Conservation (phyloP, 2,888 invertebrate species). For the Thereva unica region DNA sequence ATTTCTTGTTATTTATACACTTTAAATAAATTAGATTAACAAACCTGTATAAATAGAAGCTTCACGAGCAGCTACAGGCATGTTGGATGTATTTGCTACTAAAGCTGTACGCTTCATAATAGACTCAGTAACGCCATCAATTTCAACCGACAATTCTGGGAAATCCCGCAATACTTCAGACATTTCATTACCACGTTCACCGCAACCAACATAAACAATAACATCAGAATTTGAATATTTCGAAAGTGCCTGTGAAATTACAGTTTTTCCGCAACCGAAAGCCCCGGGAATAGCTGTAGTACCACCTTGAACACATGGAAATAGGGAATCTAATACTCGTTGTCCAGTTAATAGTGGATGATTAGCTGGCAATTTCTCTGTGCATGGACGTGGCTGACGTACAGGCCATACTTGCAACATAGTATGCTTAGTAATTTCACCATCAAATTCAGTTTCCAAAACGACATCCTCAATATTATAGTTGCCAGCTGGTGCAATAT, state of each 20-base stretch:
- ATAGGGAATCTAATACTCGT: constrained; percentile 95
- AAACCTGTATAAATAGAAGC: constrained; percentile 98
- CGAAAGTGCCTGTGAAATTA: constrained; percentile 98
- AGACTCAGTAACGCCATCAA: constrained; percentile 94
- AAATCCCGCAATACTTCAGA: constrained; percentile 98
- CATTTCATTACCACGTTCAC: constrained; percentile 99
- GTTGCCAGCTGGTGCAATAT: constrained; percentile 89
- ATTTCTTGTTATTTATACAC: background rate
- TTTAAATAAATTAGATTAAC: constrained; percentile 19
- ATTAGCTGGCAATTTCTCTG: constrained; percentile 98
- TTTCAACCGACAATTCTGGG: constrained; percentile 96
- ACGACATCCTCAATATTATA: constrained; percentile 95
- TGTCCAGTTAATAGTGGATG: constrained; percentile 98
- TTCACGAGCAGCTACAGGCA: constrained; percentile 99
- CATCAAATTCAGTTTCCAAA: constrained; percentile 98
- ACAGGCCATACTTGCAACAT: constrained; percentile 99
- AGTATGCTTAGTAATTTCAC: constrained; percentile 84
- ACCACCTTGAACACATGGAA: constrained; percentile 99
- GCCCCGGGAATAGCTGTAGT: constrained; percentile 99
- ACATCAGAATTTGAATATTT: constrained; percentile 99
- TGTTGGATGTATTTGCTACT: constrained; percentile 99
- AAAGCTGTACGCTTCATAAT: constrained; percentile 99
- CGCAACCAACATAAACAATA: constrained; percentile 99
- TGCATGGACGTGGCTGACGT: constrained; percentile 92
- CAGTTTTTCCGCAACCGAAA: constrained; percentile 99